Evolutionary conservation across 2,888 invertebrate species (phyloP).

Genomic region (Erynnis tages): DNA sequence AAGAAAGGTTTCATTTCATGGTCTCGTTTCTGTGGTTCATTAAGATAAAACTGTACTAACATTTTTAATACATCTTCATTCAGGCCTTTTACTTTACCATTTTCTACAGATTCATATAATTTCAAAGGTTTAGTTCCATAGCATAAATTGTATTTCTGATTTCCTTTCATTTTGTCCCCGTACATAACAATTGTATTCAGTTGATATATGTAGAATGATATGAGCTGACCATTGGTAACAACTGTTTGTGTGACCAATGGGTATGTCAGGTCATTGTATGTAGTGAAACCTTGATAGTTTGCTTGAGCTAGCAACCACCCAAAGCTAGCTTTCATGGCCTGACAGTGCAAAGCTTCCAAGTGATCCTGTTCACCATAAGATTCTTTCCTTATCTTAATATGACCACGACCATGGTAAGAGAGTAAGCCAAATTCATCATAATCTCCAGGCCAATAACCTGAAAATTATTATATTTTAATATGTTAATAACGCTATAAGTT

Average conservation of each 20-base stretch:
- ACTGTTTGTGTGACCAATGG: constrained; percentile 94
- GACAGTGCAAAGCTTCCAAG: constrained; percentile 85
- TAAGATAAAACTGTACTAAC: constrained; percentile 88
- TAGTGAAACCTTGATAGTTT: constrained; percentile 93
- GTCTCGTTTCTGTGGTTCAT: constrained; percentile 83
- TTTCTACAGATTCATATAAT: constrained; percentile 88
- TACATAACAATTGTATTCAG: constrained; percentile 91
- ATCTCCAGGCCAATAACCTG: constrained; percentile 93
- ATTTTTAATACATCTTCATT: constrained; percentile 89
- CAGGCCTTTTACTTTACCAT: constrained; percentile 87
- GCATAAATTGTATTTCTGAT: constrained; percentile 89
- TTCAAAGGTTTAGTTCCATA: constrained; percentile 87
- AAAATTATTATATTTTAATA: constrained; percentile 35
- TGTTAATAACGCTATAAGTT: too few relatives aligned
- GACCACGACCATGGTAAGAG: constrained; percentile 86
- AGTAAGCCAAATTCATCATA: constrained; percentile 88
- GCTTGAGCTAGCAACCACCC: constrained; percentile 91
- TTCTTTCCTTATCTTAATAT: constrained; percentile 73
- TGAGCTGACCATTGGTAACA: constrained; percentile 92
- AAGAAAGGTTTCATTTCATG: constrained; percentile 89
- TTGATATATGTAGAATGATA: constrained; percentile 95
- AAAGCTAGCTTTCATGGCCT: constrained; percentile 90
- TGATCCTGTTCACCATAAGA: constrained; percentile 79
- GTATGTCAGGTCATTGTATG: constrained; percentile 94
- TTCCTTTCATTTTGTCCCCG: constrained; percentile 82